Percentiles rank a stretch among this genome's conserved stretches.
These are phyloP conservation scores for Acrossocheilus wenchowensis DNA, from an alignment of 2,797 vertebrate species.

Conservation along the genomic window DNA sequence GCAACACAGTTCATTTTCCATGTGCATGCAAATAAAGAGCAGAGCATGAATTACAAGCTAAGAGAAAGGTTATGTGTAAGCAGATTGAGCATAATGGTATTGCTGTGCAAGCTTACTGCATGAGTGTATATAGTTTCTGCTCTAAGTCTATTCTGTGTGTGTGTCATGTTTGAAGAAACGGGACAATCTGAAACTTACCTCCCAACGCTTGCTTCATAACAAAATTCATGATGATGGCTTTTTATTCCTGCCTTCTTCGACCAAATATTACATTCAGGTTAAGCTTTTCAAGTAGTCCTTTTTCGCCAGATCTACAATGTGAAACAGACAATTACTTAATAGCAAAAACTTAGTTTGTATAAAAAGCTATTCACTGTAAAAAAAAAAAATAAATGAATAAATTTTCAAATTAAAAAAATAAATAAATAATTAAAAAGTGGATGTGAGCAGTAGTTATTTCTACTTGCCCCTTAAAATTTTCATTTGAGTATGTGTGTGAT, in stretches of 20 bases:
- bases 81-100: neutral
- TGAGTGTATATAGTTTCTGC: neutral
- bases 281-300: conserved; percentile 65
- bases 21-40: conserved; percentile 26
- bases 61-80: neutral
- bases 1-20: conserved; percentile 15
- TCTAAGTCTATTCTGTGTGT: neutral
- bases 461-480: neutral
- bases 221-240: conserved; percentile 93
- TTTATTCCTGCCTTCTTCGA: conserved; percentile 79
- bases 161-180: conserved; percentile 32
- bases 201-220: conserved; percentile 96
- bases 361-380: neutral
- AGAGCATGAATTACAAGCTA: neutral
- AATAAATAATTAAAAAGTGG: neutral
- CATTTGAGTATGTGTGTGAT: neutral
- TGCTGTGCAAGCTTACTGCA: neutral
- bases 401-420: too few species aligned
- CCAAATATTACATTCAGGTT: conserved; percentile 82
- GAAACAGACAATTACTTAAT: conserved; percentile 16
- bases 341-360: neutral
- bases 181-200: conserved; percentile 81
- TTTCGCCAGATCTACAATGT: conserved; percentile 67
- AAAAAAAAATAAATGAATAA: too few species aligned
- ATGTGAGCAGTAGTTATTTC: neutral